A percentile compares a stretch with the other conserved stretches of the same genome.
Conservation (phyloP, 2,888 invertebrate species). For the Drosophila meridiana region DNA sequence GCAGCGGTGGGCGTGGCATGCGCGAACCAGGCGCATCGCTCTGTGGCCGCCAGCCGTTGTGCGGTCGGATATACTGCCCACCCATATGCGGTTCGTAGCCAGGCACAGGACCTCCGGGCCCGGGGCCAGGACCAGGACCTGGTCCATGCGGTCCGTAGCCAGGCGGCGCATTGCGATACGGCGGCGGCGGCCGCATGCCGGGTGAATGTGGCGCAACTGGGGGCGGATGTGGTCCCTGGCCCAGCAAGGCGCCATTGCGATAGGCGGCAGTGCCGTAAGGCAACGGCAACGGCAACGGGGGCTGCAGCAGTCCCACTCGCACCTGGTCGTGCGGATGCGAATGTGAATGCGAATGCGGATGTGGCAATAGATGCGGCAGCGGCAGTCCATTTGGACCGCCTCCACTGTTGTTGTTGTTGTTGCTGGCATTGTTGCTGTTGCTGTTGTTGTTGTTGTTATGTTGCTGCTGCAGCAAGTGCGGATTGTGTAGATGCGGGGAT, state of each 20-base stretch:
- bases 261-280: slow-evolving; percentile 44
- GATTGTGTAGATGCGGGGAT: slow-evolving; percentile 67
- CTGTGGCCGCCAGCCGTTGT: slow-evolving; percentile 77
- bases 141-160: slow-evolving; percentile 52
- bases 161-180: slow-evolving; percentile 69
- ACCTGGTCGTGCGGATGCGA: slow-evolving; percentile 56
- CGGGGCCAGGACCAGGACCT: slow-evolving; percentile 29
- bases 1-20: slow-evolving; percentile 86
- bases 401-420: slow-evolving; percentile 16
- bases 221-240: slow-evolving; percentile 49
- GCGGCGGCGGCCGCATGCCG: slow-evolving; percentile 72
- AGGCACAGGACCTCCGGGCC: slow-evolving; percentile 20
- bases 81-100: slow-evolving; percentile 61
- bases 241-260: slow-evolving; percentile 64
- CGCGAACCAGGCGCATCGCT: slow-evolving; percentile 82
- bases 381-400: slow-evolving; percentile 36
- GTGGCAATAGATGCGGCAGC: slow-evolving; percentile 53
- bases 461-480: slow-evolving; percentile 62
- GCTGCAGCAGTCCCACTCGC: slow-evolving; percentile 69
- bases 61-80: slow-evolving; percentile 65
- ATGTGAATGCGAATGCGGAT: slow-evolving; percentile 55
- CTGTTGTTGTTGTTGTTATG: slow-evolving; percentile 28
- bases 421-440: slow-evolving; percentile 23
- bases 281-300: slow-evolving; percentile 50
- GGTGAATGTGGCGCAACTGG: slow-evolving; percentile 44